Conservation (phyloP, 2,888 invertebrate genomes). For the Epinotia demarniana region DNA sequence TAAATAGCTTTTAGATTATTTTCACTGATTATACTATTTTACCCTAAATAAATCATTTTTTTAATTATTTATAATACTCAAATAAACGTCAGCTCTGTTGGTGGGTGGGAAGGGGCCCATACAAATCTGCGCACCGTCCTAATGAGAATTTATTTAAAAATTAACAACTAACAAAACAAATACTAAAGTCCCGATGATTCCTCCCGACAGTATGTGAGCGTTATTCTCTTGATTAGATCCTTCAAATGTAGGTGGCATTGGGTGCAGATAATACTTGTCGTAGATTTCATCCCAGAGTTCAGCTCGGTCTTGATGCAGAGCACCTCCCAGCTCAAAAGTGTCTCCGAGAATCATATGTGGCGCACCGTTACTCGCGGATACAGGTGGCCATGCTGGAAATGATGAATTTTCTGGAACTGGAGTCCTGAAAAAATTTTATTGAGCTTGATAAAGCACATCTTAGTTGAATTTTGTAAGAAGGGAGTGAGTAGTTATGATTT, state of each 20-base stretch:
- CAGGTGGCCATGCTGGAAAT: constrained; percentile 17
- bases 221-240: background rate
- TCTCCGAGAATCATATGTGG: constrained; percentile 23
- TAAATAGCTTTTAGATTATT: no score
- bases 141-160: background rate
- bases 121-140: no score
- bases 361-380: background rate
- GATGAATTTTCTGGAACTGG: constrained; percentile 11
- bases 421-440: background rate
- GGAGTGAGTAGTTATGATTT: no score
- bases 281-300: constrained; percentile 30
- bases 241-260: constrained; percentile 18
- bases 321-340: constrained; percentile 4
- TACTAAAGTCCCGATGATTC: background rate
- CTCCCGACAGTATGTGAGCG: background rate
- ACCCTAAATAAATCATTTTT: no score
- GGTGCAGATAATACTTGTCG: constrained; percentile 14
- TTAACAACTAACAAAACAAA: background rate
- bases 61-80: no score
- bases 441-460: no score
- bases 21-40: no score
- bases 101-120: no score
- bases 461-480: no score
- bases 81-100: no score
- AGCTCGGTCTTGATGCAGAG: background rate